A percentile compares a stretch with the other conserved stretches of the same genome.
Conservation (phyloP, 2,888 invertebrate species). For the Eledona agricola region DNA sequence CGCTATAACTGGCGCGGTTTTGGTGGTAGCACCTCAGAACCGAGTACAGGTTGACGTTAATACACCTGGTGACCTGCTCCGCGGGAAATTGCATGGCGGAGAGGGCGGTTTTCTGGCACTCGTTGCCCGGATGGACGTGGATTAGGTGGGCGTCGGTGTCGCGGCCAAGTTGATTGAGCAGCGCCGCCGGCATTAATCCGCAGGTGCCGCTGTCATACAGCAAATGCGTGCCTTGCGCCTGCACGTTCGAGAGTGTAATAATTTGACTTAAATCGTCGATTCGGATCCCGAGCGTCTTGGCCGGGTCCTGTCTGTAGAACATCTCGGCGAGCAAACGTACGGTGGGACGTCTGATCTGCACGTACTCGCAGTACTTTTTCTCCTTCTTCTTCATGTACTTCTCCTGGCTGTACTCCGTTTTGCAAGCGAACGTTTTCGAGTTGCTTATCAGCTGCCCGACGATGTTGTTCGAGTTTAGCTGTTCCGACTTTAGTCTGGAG, state of each 20-base stretch:
- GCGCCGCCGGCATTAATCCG: constrained; percentile 83
- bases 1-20: constrained; percentile 51
- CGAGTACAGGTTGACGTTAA: constrained; percentile 80
- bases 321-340: constrained; percentile 85
- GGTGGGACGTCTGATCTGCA: constrained; percentile 82
- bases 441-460: constrained; percentile 88
- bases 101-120: constrained; percentile 80
- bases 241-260: constrained; percentile 81
- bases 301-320: constrained; percentile 81
- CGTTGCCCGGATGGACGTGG: constrained; percentile 83
- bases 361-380: constrained; percentile 88
- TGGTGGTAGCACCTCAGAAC: constrained; percentile 76
- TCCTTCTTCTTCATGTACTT: constrained; percentile 96
- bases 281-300: constrained; percentile 79
- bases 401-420: constrained; percentile 92
- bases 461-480: constrained; percentile 82
- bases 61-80: constrained; percentile 75
- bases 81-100: constrained; percentile 81
- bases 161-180: constrained; percentile 79
- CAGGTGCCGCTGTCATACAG: constrained; percentile 90
- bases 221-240: constrained; percentile 78
- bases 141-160: constrained; percentile 72
- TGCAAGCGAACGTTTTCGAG: constrained; percentile 87
- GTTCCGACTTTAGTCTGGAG: constrained; percentile 77
- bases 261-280: constrained; percentile 91